Evolutionary conservation across 2,797 vertebrate species (phyloP).

Genomic region (Dendrocincla fuliginosa): DNA sequence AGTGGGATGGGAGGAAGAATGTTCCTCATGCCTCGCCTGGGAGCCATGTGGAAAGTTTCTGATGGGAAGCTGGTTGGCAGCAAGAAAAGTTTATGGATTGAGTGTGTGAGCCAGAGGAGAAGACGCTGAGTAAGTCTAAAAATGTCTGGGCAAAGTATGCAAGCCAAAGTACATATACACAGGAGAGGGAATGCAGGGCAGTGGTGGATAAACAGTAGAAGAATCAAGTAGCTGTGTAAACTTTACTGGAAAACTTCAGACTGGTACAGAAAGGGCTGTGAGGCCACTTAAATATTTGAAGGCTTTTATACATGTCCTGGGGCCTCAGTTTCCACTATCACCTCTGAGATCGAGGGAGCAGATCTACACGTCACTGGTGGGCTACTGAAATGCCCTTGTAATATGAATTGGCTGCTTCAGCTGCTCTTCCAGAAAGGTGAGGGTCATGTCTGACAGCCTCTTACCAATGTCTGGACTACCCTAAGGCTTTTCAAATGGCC

Average conservation of each 20-base stretch:
- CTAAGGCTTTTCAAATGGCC: not conserved
- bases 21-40: not conserved
- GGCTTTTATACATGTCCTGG: not conserved
- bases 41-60: slow-evolving; percentile 32
- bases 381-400: not conserved
- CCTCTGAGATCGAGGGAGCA: not conserved
- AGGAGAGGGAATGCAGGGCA: slow-evolving; percentile 24
- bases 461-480: not conserved
- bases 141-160: not conserved
- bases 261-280: not conserved
- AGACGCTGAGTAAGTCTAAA: slow-evolving; percentile 38
- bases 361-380: not conserved
- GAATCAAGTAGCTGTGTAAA: slow-evolving; percentile 32
- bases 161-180: slow-evolving; percentile 6
- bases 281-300: not conserved
- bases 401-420: not conserved
- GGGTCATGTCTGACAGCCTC: fast-evolving
- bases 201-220: not conserved
- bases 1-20: not conserved
- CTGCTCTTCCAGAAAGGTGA: not conserved
- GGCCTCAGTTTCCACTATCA: not conserved
- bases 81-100: not conserved
- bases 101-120: slow-evolving; percentile 6
- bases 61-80: slow-evolving; percentile 43
- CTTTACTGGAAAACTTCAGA: slow-evolving; percentile 14